Conservation (phyloP, 2,888 invertebrate genomes). For the Acanthosepion lycidas region DNA sequence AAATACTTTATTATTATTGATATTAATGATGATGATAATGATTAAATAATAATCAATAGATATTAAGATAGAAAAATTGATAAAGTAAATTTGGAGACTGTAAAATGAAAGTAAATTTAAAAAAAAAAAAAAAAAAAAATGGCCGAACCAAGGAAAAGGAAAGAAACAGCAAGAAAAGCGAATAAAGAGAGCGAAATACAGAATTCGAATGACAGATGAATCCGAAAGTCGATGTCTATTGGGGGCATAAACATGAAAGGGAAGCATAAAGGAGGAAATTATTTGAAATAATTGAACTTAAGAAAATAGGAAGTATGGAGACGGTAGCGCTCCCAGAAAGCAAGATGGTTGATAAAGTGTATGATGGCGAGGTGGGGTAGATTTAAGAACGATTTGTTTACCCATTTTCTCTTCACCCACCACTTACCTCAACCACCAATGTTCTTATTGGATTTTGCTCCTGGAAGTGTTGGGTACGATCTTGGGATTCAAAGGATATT, state of each 20-base stretch:
- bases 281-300: background rate
- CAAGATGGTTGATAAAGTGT: background rate
- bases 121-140: background rate
- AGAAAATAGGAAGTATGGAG: background rate
- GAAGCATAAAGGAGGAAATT: background rate
- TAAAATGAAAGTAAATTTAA: background rate
- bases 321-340: too few relatives aligned
- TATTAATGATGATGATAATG: too few relatives aligned
- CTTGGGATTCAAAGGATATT: background rate
- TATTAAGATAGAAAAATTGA: background rate
- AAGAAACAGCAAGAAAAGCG: background rate
- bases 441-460: conserved; percentile 6
- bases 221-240: background rate
- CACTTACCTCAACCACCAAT: background rate
- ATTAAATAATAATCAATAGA: too few relatives aligned
- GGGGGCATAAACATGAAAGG: background rate
- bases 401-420: background rate
- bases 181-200: background rate
- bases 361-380: background rate
- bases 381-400: background rate
- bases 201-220: background rate
- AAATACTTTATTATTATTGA: too few relatives aligned
- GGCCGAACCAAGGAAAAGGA: background rate
- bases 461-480: background rate
- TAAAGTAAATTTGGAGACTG: too few relatives aligned